Evolutionary conservation across 1,140 invertebrate species (phyloP), one percentile per base, ranked within the genome.

Genomic region (Leptinotarsa texana): DNA sequence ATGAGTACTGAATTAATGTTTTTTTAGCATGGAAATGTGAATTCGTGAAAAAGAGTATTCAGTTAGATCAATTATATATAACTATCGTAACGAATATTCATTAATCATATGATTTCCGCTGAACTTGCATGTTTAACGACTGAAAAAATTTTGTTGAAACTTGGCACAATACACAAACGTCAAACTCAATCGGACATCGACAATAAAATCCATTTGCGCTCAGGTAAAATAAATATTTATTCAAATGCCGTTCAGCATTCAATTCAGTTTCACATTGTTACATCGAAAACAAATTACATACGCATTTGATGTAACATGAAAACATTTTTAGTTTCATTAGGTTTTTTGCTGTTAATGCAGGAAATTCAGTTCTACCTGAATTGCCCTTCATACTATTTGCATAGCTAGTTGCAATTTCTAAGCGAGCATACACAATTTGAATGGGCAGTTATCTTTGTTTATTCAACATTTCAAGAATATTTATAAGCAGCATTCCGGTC

Each of bases 371-470:
- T 27, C 22, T 15, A 27, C 65, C 18, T 67, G 65, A 67, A 67
- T 24, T 67, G 65, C 24, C 15, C 65, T 42, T 24, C 15, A 17
- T 13, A 42, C 51, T 17, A 8, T 57, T 57, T 67, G 65, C 24
- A 67, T 67, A 27, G 65, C 4, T 17, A 24, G 24, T 6, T 67
- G 65, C 65, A 27, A 18, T 24, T n/a, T 24, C 21, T 13, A 2
- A 6, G 13, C 6, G 22, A 42, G 24, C 22, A 27, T 42, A 4
- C 6, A 67, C 65, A 24, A 4, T 42, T 33, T 24, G 13, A 67
- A 67, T 67, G 65, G n/a, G 65, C 65, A 67, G 65, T 67, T 67
- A 67, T 67, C 65, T 15, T 22, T n/a, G 15, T 17, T 57, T 15
- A 57, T 57, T 57, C 51, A 57, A 57, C 51, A 57, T 57, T 57